These are phyloP conservation scores for Salvelinus sp. DNA, from an alignment of 2,113 vertebrate genomes.

Conservation along the genomic window DNA sequence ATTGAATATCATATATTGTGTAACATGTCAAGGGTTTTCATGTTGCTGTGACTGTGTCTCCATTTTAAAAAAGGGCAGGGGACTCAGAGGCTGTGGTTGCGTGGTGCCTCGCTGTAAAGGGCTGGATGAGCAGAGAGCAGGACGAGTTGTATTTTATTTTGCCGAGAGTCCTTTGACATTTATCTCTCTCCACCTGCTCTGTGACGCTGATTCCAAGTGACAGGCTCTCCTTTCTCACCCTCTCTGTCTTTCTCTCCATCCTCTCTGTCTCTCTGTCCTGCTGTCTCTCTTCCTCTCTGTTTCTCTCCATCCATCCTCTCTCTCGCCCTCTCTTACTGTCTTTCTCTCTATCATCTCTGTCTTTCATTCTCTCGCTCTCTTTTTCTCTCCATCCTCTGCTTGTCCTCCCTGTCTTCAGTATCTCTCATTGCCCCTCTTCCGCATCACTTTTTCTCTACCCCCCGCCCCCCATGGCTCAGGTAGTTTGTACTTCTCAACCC, in stretches of 20 bases:
- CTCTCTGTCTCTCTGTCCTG: not conserved
- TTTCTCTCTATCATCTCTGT: not conserved
- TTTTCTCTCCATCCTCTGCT: not conserved
- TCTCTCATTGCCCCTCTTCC: not conserved
- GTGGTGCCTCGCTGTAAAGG: conserved; percentile 20
- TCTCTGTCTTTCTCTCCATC: conserved; percentile 26
- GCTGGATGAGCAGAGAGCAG: conserved; percentile 50
- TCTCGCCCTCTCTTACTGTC: conserved; percentile 12
- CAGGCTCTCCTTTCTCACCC: conserved; percentile 48
- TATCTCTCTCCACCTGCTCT: conserved; percentile 74
- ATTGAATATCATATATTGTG: not conserved
- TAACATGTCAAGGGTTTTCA: not conserved
- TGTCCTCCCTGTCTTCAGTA: not conserved
- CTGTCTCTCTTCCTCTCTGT: conserved; percentile 2
- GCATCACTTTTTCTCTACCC: too few relatives aligned
- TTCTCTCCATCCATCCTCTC: not conserved
- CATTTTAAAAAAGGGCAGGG: conserved; percentile 46
- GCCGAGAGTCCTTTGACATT: conserved; percentile 74
- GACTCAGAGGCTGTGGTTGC: conserved; percentile 1
- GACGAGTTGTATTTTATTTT: conserved; percentile 65
- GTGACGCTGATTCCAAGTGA: conserved; percentile 65
- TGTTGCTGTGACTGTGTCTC: conserved; percentile 11
- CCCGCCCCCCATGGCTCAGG: too few relatives aligned
- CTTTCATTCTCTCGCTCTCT: not conserved
- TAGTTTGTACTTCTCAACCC: too few relatives aligned